phyloP scores from a whole-genome alignment of 2,113 vertebrate genomes.

The Nematolebias whitei region DNA sequence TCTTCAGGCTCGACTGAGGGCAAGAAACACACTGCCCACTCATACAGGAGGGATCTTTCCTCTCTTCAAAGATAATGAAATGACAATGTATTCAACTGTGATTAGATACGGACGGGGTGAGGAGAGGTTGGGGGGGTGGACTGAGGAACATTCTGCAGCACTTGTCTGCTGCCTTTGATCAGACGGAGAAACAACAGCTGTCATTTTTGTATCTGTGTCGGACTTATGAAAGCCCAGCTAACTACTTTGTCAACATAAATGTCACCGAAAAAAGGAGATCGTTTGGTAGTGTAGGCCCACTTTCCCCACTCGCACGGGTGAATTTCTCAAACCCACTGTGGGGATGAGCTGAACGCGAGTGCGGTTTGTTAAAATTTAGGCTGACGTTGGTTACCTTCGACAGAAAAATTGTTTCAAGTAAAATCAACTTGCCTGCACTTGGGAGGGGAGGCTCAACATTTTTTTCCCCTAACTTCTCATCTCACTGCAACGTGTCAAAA shows the following conservation, averaged over 20 bases:
- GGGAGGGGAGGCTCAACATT: constrained; percentile 37
- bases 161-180: constrained; percentile 77
- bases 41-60: constrained; percentile 67
- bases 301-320: constrained; percentile 9
- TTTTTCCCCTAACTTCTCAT: constrained; percentile 32
- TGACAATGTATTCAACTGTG: constrained; percentile 79
- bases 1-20: constrained; percentile 69
- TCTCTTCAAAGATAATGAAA: constrained; percentile 81
- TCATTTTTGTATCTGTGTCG: constrained; percentile 60
- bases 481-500: constrained; percentile 52
- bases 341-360: constrained; percentile 18
- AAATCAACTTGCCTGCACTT: constrained; percentile 60
- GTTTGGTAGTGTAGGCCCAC: constrained; percentile 13
- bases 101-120: constrained; percentile 67
- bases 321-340: constrained; percentile 31
- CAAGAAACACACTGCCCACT: constrained; percentile 73
- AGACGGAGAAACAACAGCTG: constrained; percentile 66
- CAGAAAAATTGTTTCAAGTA: constrained; percentile 25
- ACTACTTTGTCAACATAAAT: constrained; percentile 54
- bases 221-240: constrained; percentile 56
- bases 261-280: constrained; percentile 24
- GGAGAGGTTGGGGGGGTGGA: constrained; percentile 15
- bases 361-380: constrained; percentile 27
- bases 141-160: constrained; percentile 56
- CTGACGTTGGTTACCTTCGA: constrained; percentile 17